phyloP scores from a whole-genome alignment of 2,888 invertebrate genomes.

The Zaprionus lineosus region DNA sequence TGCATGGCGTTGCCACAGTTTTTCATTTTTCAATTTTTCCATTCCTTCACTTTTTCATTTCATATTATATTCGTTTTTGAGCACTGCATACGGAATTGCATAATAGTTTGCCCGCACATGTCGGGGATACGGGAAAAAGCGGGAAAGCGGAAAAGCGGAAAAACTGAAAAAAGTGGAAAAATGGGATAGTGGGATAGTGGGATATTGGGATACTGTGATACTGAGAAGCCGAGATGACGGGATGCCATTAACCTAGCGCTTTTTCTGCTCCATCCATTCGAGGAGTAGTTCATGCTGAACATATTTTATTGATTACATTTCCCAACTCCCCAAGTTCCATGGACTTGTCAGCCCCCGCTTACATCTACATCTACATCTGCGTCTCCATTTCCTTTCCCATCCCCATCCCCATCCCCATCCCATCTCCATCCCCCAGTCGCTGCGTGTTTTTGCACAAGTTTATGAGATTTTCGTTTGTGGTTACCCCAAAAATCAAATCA shows the following conservation, averaged over 20 bases:
- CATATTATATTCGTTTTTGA: no score
- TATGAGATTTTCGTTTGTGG: slow-evolving; percentile 63
- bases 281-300: slow-evolving; percentile 58
- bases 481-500: slow-evolving; percentile 48
- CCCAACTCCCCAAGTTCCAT: slow-evolving; percentile 14
- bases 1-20: slow-evolving; percentile 3
- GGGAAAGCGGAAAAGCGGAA: no score
- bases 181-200: no score
- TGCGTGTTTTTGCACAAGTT: slow-evolving; percentile 71
- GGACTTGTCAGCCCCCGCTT: not conserved
- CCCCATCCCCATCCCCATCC: not conserved
- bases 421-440: not conserved
- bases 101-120: slow-evolving; percentile 21
- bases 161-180: no score
- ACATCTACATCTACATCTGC: not conserved
- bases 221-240: no score
- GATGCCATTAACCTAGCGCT: slow-evolving; percentile 36
- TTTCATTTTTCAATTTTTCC: slow-evolving; percentile 2
- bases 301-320: slow-evolving; percentile 76
- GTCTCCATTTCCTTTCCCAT: not conserved
- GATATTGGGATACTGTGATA: no score
- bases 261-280: slow-evolving; percentile 14
- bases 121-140: no score
- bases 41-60: no score
- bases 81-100: no score